Evolutionary conservation across 2,888 invertebrate genomes (phyloP), one percentile per base, ranked within the genome.

Genomic region (Serripes groenlandicus): DNA sequence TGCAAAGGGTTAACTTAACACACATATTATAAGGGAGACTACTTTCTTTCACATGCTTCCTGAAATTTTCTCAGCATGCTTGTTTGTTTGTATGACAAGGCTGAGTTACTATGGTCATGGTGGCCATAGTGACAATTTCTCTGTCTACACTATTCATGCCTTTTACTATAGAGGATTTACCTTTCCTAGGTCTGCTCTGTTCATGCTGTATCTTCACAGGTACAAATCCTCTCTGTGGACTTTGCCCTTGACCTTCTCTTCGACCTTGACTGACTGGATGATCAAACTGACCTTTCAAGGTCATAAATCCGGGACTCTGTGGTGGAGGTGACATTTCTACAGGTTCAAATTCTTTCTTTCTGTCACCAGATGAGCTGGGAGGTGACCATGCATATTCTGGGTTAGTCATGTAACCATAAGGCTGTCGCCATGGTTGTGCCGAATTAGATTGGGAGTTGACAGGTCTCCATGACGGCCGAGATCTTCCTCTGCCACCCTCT

Each of bases 181-280:
- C 81, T 85, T 81, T 75, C 62, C 62, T 75, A 32, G 75, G 78
- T 32, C 52, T 62, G 15, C 18, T 75, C 68, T 77, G 78, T 58
- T 84, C 80, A 74, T 85, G 71, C n/a, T 85, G 78, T 21, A 85
- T 81, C 73, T 85, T 69, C 23, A 85, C 75, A 11, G 85, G 85
- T 56, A 85, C 76, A 37, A 68, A 73, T 32, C 75, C 75, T 56
- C 75, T 66, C 18, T 68, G 71, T n/a, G 74, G n/a, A 23, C 32
- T 62, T 58, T 66, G 60, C 15, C 52, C 54, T 30, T 32, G 35
- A 35, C n/a, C 11, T 37, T 15, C 56, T 23, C n/a, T 11, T 56
- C 56, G 5, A 37, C 3, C 42, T 26, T 68, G 68, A 37, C 18
- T 49, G 35, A 7, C 18, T 28, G 23, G 4, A 5, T 11, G 23